Evolutionary conservation across 2,797 vertebrate species (phyloP), one percentile per base, ranked within the genome.

Genomic region (Leptoclinus maculatus): DNA sequence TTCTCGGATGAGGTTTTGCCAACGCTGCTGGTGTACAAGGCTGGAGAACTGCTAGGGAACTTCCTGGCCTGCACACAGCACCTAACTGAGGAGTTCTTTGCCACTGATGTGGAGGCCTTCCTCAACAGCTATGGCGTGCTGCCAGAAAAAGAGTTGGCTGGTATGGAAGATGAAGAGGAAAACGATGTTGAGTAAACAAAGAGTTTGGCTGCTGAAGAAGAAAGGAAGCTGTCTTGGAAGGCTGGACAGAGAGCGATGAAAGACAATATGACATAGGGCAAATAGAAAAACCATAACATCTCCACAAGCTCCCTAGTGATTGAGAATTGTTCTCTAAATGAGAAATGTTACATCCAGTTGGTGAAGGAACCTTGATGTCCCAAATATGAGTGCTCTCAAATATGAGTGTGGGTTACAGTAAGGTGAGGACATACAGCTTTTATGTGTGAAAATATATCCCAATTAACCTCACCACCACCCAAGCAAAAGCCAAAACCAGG

Each of bases 81-180:
- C 75, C 94, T 99, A 66, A 95, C 84, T 0, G 95, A 97, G 89
- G 97, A 99, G 87, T 99, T 99, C 88, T 99, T 98, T 76, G 96
- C 97, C 41, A 96, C 94, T 2, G 98, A 99, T 79, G 96, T 99
- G 68, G 98, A 99, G 85, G 91, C 96, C n/a, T 99, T 99, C 92
- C 95, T 99, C 76, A 98, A 97, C 49, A 97, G 97, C 84, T 99
- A 99, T 5, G 97, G 98, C 75, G 91, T 99, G 88, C 93, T 99
- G 76, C 98, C 98, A 0, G 97, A 98, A 85, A 97, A 96, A 88
- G 96, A 97, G 80, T 72, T 95, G 14, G 93, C 92, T 1, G 83
- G 72, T 3, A 6, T 90, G 74, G 95, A 91, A 0, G 92, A 93
- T 0, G 94, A 94, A 1, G 95, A 95, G 32, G 94, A 93, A 4